phyloP scores from a whole-genome alignment of 2,888 invertebrate genomes.

The Dastarcus helophoroides region DNA sequence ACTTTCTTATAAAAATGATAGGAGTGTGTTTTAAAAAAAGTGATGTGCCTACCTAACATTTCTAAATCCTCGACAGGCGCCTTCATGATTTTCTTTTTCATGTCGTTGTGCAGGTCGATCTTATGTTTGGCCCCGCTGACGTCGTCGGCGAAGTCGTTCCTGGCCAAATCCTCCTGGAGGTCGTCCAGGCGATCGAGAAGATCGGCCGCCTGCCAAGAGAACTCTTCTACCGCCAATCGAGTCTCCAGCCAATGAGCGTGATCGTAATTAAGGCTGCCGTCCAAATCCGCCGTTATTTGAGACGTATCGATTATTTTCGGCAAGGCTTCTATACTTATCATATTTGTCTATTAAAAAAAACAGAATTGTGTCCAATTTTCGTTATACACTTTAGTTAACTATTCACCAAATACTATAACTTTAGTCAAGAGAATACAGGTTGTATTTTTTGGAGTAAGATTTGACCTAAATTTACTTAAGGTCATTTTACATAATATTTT shows the following conservation, averaged over 20 bases:
- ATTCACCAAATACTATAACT: no score
- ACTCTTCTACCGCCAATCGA: constrained; percentile 86
- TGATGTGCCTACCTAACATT: constrained; percentile 57
- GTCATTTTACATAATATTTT: no score
- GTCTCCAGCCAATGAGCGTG: constrained; percentile 97
- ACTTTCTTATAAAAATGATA: no score
- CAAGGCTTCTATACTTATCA: constrained; percentile 91
- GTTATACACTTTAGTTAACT: neutral
- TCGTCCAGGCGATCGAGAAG: constrained; percentile 86
- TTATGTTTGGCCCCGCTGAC: constrained; percentile 84
- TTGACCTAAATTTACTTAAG: no score
- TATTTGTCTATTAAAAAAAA: constrained; percentile 65
- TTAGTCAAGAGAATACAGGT: no score
- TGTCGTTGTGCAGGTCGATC: constrained; percentile 85
- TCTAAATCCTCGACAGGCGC: constrained; percentile 91
- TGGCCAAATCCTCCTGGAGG: constrained; percentile 82
- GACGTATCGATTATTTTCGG: constrained; percentile 85
- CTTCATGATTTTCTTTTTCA: constrained; percentile 87
- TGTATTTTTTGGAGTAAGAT: no score
- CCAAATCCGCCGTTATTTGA: constrained; percentile 88
- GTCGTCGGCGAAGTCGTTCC: constrained; percentile 91
- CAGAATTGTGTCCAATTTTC: neutral
- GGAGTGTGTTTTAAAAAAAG: no score
- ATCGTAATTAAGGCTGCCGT: constrained; percentile 88
- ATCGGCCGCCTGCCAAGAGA: constrained; percentile 93